These are phyloP conservation scores for Macquaria australasica DNA, from an alignment of 2,113 vertebrate genomes.

Conservation along the genomic window DNA sequence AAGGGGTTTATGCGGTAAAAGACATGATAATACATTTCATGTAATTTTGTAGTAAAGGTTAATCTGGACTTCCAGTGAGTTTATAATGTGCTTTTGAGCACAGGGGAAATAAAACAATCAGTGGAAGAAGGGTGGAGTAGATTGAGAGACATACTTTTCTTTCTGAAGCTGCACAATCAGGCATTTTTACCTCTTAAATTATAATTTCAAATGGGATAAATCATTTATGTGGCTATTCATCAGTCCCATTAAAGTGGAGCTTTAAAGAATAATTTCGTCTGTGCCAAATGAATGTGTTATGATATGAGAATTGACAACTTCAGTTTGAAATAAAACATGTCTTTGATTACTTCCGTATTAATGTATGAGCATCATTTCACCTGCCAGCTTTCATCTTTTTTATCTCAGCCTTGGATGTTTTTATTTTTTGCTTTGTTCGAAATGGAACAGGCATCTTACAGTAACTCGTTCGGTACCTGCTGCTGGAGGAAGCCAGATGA, in stretches of 20 bases:
- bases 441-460: background rate
- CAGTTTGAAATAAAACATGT: constrained; percentile 16
- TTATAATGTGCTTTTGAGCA: background rate
- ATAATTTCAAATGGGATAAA: constrained; percentile 52
- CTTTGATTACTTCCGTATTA: constrained; percentile 34
- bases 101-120: background rate
- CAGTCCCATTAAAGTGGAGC: constrained; percentile 30
- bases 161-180: constrained; percentile 25
- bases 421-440: constrained; percentile 6
- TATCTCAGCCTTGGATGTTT: constrained; percentile 32
- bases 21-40: background rate
- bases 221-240: constrained; percentile 45
- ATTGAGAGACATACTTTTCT: constrained; percentile 13
- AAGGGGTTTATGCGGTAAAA: background rate
- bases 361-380: constrained; percentile 40
- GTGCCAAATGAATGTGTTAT: constrained; percentile 57
- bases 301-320: constrained; percentile 50
- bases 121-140: background rate
- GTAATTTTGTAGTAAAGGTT: background rate
- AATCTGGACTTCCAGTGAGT: background rate
- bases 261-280: constrained; percentile 31
- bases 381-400: constrained; percentile 49
- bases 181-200: constrained; percentile 21
- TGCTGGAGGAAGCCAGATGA: constrained; percentile 41
- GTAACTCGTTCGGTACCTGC: background rate